Base-by-base conservation (phyloP, 2,797 vertebrate genomes). In the Nannoperca obscura region DNA sequence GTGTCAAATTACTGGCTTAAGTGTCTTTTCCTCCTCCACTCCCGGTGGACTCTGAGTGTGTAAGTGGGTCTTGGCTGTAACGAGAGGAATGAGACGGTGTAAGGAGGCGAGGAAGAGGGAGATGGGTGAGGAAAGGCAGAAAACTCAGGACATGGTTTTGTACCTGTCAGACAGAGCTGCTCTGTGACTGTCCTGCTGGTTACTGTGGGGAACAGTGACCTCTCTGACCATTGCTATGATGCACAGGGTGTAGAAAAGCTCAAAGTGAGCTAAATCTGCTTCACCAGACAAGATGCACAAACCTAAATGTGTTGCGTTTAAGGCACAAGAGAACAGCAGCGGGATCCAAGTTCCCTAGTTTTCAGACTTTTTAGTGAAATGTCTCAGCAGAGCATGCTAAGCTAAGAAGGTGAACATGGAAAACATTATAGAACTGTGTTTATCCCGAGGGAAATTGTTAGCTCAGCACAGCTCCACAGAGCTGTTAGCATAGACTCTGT, bases 101-200 rank as follows among this genome's bases (percentile, higher is more conserved):
- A 57, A 55, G 58, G 52, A 66, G 57, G 57, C n/a, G 30, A 73
- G 61, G 70, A 78, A 80, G 83, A 62, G 67, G 82, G 67, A 71
- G 72, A 86, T 69, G 78, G 80, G 74, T 62, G 77, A 69, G 80
- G 59, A 66, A 70, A 81, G 74, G 76, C 8, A n/a, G 74, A 62
- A 83, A 74, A 66, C 61, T 81, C 20, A 3, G 47, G 71, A 36
- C 82, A 80, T 85, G 66, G 76, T 34, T 70, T 69, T 88, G 52
- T 85, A 77, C 76, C 70, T 85, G 72, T 88, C 77, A 46, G 63
- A 90, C 86, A 83, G 82, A 80, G 80, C 79, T 58, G 86, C 84
- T 82, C 82, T 89, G 90, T 94, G 88, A 90, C 86, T 75, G 84
- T 86, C 44, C 55, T 50, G 69, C 78, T 88, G 76, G 63, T 90